These are phyloP conservation scores for Drosophila macrospina DNA, from an alignment of 2,888 invertebrate species.

Conservation along the genomic window DNA sequence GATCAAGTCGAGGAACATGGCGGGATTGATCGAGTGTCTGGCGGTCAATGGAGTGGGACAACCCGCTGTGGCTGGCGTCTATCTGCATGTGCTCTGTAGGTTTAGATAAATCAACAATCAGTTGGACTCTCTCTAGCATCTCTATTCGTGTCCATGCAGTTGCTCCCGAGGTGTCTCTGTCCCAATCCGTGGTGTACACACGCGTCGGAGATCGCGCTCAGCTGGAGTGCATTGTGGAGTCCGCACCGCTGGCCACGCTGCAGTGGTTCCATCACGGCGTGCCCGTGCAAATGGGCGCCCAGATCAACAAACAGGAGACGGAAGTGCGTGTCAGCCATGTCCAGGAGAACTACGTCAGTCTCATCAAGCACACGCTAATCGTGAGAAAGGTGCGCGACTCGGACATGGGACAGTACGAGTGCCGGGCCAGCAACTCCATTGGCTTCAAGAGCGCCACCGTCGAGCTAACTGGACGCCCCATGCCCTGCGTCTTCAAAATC, in stretches of 20 bases:
- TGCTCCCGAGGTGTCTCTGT: slow-evolving; percentile 90
- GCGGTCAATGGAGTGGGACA: slow-evolving; percentile 92
- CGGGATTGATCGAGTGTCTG: slow-evolving; percentile 90
- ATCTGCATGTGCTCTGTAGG: slow-evolving; percentile 91
- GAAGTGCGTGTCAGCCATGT: slow-evolving; percentile 84
- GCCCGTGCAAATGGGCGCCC: slow-evolving; percentile 85
- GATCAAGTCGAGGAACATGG: slow-evolving; percentile 87
- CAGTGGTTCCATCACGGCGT: slow-evolving; percentile 89
- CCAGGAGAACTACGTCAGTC: slow-evolving; percentile 86
- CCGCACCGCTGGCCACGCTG: slow-evolving; percentile 90
- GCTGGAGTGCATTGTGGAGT: slow-evolving; percentile 89
- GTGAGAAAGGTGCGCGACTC: slow-evolving; percentile 89
- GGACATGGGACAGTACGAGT: slow-evolving; percentile 92
- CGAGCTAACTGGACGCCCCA: slow-evolving; percentile 88
- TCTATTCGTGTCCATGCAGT: slow-evolving; percentile 86
- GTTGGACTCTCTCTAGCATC: neutral
- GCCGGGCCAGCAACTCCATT: slow-evolving; percentile 90
- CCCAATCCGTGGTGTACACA: slow-evolving; percentile 90
- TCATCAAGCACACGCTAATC: slow-evolving; percentile 88
- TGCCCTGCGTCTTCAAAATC: slow-evolving; percentile 84
- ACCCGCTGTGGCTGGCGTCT: slow-evolving; percentile 89
- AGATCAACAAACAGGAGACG: slow-evolving; percentile 85
- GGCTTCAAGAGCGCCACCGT: slow-evolving; percentile 90
- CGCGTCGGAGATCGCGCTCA: slow-evolving; percentile 90
- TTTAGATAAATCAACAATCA: slow-evolving; percentile 33